These are phyloP conservation scores for Amblyraja radiata DNA, from an alignment of 2,797 vertebrate genomes.

Conservation along the genomic window DNA sequence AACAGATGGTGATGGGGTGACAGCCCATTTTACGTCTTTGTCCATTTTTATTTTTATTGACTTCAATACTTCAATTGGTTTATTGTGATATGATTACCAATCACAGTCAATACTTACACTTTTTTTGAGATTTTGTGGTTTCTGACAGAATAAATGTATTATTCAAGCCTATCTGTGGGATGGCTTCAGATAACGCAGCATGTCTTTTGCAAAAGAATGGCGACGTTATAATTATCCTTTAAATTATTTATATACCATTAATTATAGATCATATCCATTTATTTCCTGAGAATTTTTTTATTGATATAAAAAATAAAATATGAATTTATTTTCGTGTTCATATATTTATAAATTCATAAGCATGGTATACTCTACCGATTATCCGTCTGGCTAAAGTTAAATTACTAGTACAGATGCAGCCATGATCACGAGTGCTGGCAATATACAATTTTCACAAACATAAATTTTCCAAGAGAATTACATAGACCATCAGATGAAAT, in stretches of 20 bases:
- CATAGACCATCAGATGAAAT: background rate
- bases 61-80: background rate
- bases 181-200: background rate
- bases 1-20: background rate
- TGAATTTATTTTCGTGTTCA: too few species aligned
- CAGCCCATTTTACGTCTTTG: background rate
- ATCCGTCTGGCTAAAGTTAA: too few species aligned
- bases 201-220: background rate
- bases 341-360: too few species aligned
- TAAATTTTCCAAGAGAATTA: background rate
- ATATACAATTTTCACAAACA: background rate
- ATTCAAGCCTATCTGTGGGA: too few species aligned
- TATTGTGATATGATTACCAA: background rate
- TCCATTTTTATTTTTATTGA: background rate
- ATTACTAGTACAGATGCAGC: background rate
- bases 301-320: background rate
- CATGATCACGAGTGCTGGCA: background rate
- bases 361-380: too few species aligned
- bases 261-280: background rate
- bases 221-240: background rate
- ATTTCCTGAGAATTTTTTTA: background rate
- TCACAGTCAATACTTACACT: background rate
- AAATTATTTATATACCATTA: background rate
- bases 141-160: too few species aligned
- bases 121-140: too few species aligned